Base-by-base conservation (phyloP, 2,888 invertebrate species). In the Macrosoma leucophasiata region DNA sequence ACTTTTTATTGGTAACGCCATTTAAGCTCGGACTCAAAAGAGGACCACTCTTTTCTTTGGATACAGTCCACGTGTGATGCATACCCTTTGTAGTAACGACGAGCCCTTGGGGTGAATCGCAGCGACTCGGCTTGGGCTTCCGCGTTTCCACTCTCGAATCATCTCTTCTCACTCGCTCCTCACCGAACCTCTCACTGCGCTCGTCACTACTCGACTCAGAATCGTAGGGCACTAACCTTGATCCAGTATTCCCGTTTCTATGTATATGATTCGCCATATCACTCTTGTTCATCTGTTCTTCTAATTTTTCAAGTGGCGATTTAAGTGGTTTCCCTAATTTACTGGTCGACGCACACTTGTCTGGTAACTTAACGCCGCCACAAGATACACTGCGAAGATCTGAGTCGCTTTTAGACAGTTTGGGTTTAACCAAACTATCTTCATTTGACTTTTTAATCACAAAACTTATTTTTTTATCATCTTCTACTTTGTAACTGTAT, bases 171-270 rank as follows among this genome's bases (percentile, higher is more conserved):
- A 39, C 22, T 36, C 53, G 50, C 8, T 57, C 57, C 2, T 55
- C 55, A 12, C 15, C 34, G 4, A 36, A 28, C 37, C 54, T 48
- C 2, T 58, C 64, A 10, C 27, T 43, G 0, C 71, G 63, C 54
- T 81, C 81, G 37, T 85, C 84, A 3, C 81, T 71, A 41, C 84
- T 88, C 0, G 88, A 87, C 52, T 87, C 88, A 0, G 86, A 86
- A 51, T 87, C 88, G 50, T 89, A 88, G 12, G 89, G 88, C 35
- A 88, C 88, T 33, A 89, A 69, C 44, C 71, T 69, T 7, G 78
- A 72, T 18, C 60, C 56, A 11, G 59, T 45, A 41, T 52, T 55
- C 2, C 70, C 71, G 42, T 76, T 74, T 39, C 63, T 62, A 19
- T 62, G 61, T 13, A 54, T 42, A 34, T 66, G 55, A 33, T 54